Evolutionary conservation across 1,140 invertebrate species (phyloP).

Genomic region (Adoxophyes honmai): DNA sequence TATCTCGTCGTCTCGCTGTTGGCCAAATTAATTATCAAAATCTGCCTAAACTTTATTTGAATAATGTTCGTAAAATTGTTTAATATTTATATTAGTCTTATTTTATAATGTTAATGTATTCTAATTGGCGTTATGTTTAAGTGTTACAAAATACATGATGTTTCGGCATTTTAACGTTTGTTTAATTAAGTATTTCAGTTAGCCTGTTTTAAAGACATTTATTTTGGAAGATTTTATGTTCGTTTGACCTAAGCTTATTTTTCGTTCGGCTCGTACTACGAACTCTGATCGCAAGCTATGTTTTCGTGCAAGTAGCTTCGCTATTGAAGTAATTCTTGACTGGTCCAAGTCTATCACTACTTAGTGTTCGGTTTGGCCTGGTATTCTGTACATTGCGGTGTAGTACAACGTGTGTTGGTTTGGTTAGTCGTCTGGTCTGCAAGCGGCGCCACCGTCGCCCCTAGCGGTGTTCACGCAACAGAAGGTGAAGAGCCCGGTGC

Average conservation of each 20-base stretch:
- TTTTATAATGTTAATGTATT: constrained; percentile 51
- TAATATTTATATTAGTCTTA: constrained; percentile 23
- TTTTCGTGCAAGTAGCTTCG: constrained; percentile 66
- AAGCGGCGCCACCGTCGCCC: constrained; percentile 57
- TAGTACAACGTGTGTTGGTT: constrained; percentile 62
- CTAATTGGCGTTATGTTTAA: constrained; percentile 63
- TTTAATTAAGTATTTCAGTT: constrained; percentile 44
- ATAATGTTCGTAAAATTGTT: constrained; percentile 42
- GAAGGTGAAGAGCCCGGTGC: constrained; percentile 46
- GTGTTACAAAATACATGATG: constrained; percentile 69
- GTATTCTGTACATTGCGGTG: constrained; percentile 28
- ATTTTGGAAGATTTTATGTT: constrained; percentile 73
- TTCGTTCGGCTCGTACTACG: constrained; percentile 21
- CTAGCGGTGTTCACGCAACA: constrained; percentile 59
- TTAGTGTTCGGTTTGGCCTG: constrained; percentile 28
- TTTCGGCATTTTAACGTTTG: constrained; percentile 47
- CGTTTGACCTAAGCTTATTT: constrained; percentile 30
- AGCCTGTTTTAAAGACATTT: constrained; percentile 60
- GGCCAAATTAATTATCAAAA: constrained; percentile 52
- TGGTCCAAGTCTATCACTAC: constrained; percentile 22
- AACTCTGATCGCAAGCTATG: constrained; percentile 27
- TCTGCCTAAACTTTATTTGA: constrained; percentile 59
- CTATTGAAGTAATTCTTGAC: constrained; percentile 24
- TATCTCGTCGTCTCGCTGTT: background rate
- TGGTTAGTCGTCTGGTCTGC: constrained; percentile 69